Conservation (phyloP, 2,113 vertebrate species). For the Montifringilla adamsi region DNA sequence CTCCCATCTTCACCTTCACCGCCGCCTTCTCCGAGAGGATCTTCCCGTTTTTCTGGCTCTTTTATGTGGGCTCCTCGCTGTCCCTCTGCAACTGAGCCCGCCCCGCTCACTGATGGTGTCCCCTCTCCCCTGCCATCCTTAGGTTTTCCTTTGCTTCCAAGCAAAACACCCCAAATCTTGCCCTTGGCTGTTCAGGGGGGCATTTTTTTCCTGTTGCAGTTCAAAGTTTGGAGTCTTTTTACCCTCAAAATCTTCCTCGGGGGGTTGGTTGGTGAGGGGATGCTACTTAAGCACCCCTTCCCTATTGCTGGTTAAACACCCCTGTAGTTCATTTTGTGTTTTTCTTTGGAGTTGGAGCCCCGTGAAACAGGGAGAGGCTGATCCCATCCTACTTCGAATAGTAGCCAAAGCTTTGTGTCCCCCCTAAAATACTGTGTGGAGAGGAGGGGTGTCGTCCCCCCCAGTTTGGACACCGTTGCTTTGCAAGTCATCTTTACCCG, state of each 20-base stretch:
- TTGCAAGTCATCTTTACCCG: not conserved
- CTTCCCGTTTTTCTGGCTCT: constrained; percentile 56
- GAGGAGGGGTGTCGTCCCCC: not conserved
- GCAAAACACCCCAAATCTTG: not conserved
- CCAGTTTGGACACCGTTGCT: not conserved
- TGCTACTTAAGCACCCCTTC: not conserved
- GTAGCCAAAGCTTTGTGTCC: not conserved
- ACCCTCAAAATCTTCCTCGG: not conserved
- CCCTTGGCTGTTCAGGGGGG: not conserved
- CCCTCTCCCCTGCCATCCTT: not conserved
- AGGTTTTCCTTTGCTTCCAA: not conserved
- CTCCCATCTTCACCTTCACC: constrained; percentile 43
- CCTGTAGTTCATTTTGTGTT: not conserved
- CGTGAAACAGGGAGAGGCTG: not conserved
- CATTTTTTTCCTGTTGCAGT: not conserved
- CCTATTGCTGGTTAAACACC: not conserved
- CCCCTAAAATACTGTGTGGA: not conserved
- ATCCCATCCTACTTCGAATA: not conserved
- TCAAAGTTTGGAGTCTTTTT: not conserved
- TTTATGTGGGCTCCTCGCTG: constrained; percentile 39
- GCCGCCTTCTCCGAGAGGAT: constrained; percentile 20
- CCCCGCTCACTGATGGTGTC: not conserved
- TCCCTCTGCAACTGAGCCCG: constrained; percentile 21
- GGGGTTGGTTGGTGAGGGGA: not conserved
- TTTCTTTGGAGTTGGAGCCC: not conserved